Evolutionary conservation across 2,888 invertebrate species (phyloP).

Genomic region (Leucania comma): DNA sequence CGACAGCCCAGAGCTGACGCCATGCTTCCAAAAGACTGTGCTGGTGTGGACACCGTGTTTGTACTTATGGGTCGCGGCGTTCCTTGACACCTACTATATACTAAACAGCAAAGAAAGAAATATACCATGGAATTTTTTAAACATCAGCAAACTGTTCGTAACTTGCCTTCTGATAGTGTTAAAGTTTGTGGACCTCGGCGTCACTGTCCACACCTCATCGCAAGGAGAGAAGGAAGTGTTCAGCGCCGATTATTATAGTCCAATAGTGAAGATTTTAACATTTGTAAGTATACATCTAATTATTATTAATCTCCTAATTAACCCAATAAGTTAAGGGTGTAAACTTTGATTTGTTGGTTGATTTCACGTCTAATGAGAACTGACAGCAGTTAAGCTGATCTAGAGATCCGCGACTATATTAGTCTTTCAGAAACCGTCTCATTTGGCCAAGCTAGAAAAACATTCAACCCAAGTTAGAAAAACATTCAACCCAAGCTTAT

Average conservation of each 20-base stretch:
- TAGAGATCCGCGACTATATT: not conserved
- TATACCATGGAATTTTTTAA: conserved; percentile 94
- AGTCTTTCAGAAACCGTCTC: not conserved
- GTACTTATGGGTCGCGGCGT: conserved; percentile 94
- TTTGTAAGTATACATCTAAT: conserved; percentile 93
- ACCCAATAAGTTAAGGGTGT: not conserved
- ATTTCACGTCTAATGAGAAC: not conserved
- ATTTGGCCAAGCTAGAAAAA: not conserved
- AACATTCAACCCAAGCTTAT: not conserved
- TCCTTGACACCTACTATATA: conserved; percentile 94
- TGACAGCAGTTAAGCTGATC: not conserved
- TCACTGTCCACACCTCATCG: conserved; percentile 90
- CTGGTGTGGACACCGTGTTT: conserved; percentile 97
- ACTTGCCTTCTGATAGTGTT: conserved; percentile 92
- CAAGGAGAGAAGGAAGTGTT: conserved; percentile 88
- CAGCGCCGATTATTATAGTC: conserved; percentile 94
- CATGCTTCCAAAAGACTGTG: conserved; percentile 97
- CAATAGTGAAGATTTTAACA: conserved; percentile 94
- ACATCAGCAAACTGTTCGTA: conserved; percentile 93
- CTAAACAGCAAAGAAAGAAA: conserved; percentile 94
- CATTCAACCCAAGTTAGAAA: not conserved
- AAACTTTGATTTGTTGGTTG: not conserved
- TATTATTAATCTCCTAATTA: conserved; percentile 1
- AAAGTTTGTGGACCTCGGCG: conserved; percentile 92
- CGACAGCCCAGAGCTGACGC: conserved; percentile 95